Percentiles rank a stretch among this genome's conserved stretches.
phyloP scores from a whole-genome alignment of 1,140 invertebrate species.

The Latrodectus geometricus region DNA sequence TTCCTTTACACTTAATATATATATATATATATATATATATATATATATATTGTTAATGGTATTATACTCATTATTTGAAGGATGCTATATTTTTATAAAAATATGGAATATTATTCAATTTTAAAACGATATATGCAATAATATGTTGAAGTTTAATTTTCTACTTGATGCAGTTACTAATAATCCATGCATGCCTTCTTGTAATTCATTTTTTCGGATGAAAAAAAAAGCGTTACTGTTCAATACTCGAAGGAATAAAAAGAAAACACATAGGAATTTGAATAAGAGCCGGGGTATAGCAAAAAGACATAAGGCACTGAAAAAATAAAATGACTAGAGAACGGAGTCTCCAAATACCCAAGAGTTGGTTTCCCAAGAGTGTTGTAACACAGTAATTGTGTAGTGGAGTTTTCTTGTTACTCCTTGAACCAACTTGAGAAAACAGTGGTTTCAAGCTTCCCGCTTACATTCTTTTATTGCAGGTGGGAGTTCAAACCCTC shows the following conservation, averaged over 20 bases:
- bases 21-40: too few species aligned
- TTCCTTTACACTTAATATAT: too few species aligned
- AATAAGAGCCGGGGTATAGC: background rate
- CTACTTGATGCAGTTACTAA: too few species aligned
- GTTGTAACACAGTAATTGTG: slow-evolving; percentile 62
- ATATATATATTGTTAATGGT: too few species aligned
- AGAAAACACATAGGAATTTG: background rate
- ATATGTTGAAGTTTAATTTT: too few species aligned
- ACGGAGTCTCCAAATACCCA: slow-evolving; percentile 52
- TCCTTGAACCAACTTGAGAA: slow-evolving; percentile 51
- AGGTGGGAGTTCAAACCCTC: slow-evolving; percentile 42
- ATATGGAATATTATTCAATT: too few species aligned
- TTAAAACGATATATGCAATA: too few species aligned
- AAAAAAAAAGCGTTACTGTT: background rate
- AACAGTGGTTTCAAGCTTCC: slow-evolving; percentile 61
- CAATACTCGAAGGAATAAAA: background rate
- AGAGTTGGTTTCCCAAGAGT: slow-evolving; percentile 46
- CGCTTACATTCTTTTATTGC: slow-evolving; percentile 61
- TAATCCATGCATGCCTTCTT: too few species aligned
- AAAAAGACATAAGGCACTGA: background rate
- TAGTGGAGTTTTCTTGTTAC: slow-evolving; percentile 62
- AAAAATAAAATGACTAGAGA: slow-evolving; percentile 36
- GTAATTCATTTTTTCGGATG: too few species aligned
- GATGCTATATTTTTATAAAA: too few species aligned
- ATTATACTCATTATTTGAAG: too few species aligned